Conservation (phyloP, 1,140 invertebrate species). For the Frieseomelitta varia region DNA sequence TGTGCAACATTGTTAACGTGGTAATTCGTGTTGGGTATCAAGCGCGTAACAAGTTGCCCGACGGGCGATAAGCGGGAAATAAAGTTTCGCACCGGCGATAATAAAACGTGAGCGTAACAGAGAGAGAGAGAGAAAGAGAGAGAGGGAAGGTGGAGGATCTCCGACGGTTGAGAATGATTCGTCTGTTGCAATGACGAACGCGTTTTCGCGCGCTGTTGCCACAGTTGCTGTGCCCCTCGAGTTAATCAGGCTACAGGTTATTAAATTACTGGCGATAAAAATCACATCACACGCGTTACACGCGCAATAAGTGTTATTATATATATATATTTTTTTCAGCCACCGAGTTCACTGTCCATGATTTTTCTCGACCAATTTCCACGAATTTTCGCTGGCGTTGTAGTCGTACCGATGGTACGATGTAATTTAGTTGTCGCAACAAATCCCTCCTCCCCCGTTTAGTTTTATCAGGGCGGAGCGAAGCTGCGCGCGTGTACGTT, state of each 20-base stretch:
- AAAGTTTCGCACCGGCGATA: slow-evolving; percentile 24
- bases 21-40: slow-evolving; percentile 25
- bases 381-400: neutral
- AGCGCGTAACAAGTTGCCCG: slow-evolving; percentile 38
- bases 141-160: neutral
- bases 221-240: neutral
- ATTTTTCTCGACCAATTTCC: neutral
- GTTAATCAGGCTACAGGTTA: slow-evolving; percentile 26
- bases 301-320: slow-evolving; percentile 14
- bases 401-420: neutral
- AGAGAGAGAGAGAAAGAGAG: too few species aligned
- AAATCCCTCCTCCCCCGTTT: neutral
- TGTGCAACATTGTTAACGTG: slow-evolving; percentile 38
- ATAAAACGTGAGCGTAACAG: neutral
- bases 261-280: slow-evolving; percentile 6
- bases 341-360: neutral
- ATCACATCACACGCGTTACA: neutral
- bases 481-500: neutral
- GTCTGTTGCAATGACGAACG: neutral
- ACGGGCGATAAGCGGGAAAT: slow-evolving; percentile 44
- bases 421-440: neutral
- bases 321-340: neutral
- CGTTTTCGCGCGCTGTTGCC: neutral
- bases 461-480: neutral
- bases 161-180: neutral